A percentile compares a stretch with the other conserved stretches of the same genome.
Conservation (phyloP, 2,888 invertebrate species). For the Venusia cambrica region DNA sequence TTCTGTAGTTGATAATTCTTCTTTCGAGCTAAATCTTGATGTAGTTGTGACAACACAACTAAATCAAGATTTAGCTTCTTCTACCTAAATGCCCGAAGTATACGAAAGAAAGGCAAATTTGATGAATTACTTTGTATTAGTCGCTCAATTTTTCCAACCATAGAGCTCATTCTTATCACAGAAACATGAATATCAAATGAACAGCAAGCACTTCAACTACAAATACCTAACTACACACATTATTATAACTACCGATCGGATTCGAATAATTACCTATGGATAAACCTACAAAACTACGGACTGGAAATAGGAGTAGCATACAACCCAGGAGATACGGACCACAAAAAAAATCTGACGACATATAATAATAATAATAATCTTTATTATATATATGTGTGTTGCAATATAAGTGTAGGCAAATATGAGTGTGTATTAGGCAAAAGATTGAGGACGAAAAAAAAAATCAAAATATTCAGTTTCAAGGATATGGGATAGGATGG, state of each 20-base stretch:
- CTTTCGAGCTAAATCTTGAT: too few relatives aligned
- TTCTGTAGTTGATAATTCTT: too few relatives aligned
- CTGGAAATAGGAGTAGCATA: conserved; percentile 1
- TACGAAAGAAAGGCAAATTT: not conserved
- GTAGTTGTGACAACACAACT: too few relatives aligned
- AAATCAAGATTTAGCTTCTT: not conserved
- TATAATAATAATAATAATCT: too few relatives aligned
- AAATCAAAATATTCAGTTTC: too few relatives aligned
- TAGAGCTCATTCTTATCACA: not conserved
- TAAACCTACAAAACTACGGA: not conserved
- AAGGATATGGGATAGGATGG: too few relatives aligned
- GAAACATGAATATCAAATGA: conserved; percentile 3
- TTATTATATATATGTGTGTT: too few relatives aligned
- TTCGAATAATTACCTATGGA: conserved; percentile 2
- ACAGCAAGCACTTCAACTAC: not conserved
- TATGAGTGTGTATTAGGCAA: too few relatives aligned
- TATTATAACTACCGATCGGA: conserved; percentile 1
- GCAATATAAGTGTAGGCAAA: too few relatives aligned
- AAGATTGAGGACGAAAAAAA: too few relatives aligned
- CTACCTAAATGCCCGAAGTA: conserved; percentile 2
- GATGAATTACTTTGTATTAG: not conserved
- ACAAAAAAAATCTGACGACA: too few relatives aligned
- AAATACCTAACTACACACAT: conserved; percentile 2
- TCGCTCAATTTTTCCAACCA: not conserved
- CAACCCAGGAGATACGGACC: too few relatives aligned